These are phyloP conservation scores for Thamnophis sirtalis DNA, from an alignment of 2,113 vertebrate species.

Conservation along the genomic window DNA sequence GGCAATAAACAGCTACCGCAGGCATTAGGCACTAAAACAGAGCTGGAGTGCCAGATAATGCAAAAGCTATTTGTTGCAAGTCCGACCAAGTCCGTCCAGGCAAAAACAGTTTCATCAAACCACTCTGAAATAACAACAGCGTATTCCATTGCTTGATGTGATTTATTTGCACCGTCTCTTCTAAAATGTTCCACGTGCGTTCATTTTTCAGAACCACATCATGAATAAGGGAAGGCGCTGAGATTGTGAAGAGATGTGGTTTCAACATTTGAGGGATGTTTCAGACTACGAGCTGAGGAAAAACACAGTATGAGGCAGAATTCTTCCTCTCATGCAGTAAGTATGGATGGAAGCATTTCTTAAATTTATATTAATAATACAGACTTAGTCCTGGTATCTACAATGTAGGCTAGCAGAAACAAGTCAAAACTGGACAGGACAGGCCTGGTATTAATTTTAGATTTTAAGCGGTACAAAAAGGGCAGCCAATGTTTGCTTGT, in stretches of 20 bases:
- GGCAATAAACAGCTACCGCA: constrained; percentile 24
- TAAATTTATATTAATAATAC: not conserved
- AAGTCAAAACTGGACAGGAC: not conserved
- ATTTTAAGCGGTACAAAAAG: not conserved
- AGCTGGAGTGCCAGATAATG: constrained; percentile 28
- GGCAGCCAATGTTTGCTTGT: not conserved
- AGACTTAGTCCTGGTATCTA: not conserved
- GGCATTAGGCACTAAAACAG: constrained; percentile 26
- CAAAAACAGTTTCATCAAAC: constrained; percentile 27
- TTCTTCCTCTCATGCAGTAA: not conserved
- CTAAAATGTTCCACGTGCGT: not conserved
- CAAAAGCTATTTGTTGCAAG: constrained; percentile 8
- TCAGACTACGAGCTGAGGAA: not conserved
- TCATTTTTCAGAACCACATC: not conserved
- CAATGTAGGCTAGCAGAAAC: not conserved
- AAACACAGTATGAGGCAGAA: not conserved
- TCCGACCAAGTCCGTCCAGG: constrained; percentile 6
- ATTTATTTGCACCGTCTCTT: not conserved
- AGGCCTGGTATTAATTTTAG: not conserved
- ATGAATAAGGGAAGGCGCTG: not conserved
- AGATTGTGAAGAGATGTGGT: not conserved
- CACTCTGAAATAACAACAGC: not conserved
- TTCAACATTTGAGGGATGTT: not conserved
- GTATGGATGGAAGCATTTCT: not conserved
- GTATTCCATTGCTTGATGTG: not conserved